Evolutionary conservation across 2,888 invertebrate genomes (phyloP).

Genomic region (Rhagonycha lutea): DNA sequence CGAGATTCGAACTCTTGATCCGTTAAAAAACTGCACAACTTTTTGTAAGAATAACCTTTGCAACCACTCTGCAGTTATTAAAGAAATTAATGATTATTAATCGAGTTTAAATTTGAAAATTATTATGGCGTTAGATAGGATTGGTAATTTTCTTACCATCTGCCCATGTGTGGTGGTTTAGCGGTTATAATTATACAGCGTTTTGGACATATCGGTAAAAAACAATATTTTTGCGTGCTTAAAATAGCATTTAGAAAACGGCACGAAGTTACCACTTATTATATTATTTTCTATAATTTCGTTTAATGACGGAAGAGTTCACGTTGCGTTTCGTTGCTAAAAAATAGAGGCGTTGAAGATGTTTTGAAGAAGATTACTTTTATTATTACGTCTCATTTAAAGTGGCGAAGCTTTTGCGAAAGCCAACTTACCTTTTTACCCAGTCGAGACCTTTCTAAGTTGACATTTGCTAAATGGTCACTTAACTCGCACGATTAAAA

Average conservation of each 20-base stretch:
- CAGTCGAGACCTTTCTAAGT: not conserved
- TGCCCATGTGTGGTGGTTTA: not conserved
- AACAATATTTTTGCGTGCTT: conserved; percentile 7
- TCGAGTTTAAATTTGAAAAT: not conserved
- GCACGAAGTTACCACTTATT: not conserved
- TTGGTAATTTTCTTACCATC: not conserved
- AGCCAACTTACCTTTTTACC: not conserved
- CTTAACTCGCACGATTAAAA: not conserved
- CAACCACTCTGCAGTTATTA: not conserved
- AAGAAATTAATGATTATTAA: not conserved
- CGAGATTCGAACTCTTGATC: not conserved
- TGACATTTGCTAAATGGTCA: not conserved
- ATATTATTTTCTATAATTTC: not conserved
- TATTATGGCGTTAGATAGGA: not conserved
- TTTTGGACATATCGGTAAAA: not conserved
- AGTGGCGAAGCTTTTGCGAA: not conserved
- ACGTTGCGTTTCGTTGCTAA: not conserved
- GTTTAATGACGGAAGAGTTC: not conserved
- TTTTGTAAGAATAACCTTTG: not conserved
- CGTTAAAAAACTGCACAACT: not conserved
- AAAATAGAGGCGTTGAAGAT: not conserved
- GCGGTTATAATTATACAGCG: not conserved
- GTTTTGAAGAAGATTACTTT: not conserved
- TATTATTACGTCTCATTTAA: not conserved
- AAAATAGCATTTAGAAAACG: conserved; percentile 6